A percentile compares a stretch with the other conserved stretches of the same genome.
phyloP scores from a whole-genome alignment of 2,113 vertebrate species.

The Rostratula benghalensis region DNA sequence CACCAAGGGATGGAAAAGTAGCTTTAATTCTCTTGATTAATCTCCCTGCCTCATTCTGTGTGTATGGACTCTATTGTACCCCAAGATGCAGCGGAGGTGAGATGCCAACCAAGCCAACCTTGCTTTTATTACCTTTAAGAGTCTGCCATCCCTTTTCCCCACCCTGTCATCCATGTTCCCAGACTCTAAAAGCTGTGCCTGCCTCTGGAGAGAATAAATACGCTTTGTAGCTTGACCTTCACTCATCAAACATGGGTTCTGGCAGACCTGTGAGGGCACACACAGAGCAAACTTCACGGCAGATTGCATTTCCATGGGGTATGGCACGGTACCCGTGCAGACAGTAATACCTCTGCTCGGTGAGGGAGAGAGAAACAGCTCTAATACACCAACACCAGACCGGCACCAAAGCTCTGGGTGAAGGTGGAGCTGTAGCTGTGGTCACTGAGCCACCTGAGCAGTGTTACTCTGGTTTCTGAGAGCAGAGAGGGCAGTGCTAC shows the following conservation, averaged over 20 bases:
- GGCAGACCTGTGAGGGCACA: background rate
- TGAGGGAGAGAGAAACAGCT: background rate
- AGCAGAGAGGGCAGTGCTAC: background rate
- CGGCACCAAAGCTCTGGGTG: background rate
- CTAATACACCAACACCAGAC: rapidly evolving
- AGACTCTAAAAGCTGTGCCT: background rate
- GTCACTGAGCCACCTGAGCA: background rate
- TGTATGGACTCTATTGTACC: background rate
- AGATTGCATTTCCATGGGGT: background rate
- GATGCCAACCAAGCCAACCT: background rate
- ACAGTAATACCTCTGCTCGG: background rate
- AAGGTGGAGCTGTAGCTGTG: background rate
- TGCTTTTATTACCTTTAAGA: background rate
- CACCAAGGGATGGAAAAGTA: background rate
- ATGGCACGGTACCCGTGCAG: rapidly evolving
- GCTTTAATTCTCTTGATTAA: background rate
- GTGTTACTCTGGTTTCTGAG: background rate
- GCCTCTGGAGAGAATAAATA: background rate
- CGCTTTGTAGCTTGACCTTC: background rate
- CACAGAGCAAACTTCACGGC: background rate
- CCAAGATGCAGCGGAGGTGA: background rate
- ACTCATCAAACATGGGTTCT: background rate
- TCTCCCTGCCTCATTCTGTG: background rate
- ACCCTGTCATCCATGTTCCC: background rate
- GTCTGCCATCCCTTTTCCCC: background rate